A percentile compares a stretch with the other conserved stretches of the same genome.
These are phyloP conservation scores for Erpornis zantholeuca DNA, from an alignment of 2,113 vertebrate species.

Conservation along the genomic window DNA sequence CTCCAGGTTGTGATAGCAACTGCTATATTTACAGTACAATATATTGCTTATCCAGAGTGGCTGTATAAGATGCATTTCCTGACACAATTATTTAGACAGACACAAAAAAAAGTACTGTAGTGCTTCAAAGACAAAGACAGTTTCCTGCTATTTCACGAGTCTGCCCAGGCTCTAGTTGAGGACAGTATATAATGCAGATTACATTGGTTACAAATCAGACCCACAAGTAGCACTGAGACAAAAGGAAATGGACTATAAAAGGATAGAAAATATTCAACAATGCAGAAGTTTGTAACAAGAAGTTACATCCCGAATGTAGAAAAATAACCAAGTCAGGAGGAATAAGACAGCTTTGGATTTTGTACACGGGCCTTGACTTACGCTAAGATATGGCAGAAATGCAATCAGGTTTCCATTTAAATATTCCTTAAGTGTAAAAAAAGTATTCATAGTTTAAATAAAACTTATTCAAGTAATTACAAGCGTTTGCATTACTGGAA, in stretches of 20 bases:
- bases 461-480: conserved; percentile 72
- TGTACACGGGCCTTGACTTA: not conserved
- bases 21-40: conserved; percentile 54
- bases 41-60: conserved; percentile 56
- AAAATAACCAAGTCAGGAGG: conserved; percentile 33
- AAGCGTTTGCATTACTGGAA: conserved; percentile 68
- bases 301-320: conserved; percentile 25
- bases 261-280: conserved; percentile 44
- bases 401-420: conserved; percentile 33
- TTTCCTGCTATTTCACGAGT: conserved; percentile 13
- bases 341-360: conserved; percentile 24
- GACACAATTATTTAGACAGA: conserved; percentile 25
- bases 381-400: conserved; percentile 43
- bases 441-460: conserved; percentile 55
- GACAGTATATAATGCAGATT: not conserved
- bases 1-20: conserved; percentile 12
- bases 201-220: conserved; percentile 35
- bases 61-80: conserved; percentile 45
- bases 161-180: not conserved
- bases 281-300: conserved; percentile 10
- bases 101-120: conserved; percentile 46
- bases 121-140: conserved; percentile 36
- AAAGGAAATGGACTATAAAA: conserved; percentile 29
- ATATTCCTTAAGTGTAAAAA: conserved; percentile 56
- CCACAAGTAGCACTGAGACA: not conserved